Percentiles rank a stretch among this genome's conserved stretches.
These are phyloP conservation scores for Aurelia aurita complex sp. Pacific DNA, from an alignment of 30 jellyfish, hydroid and myxozoan species.

Conservation along the genomic window DNA sequence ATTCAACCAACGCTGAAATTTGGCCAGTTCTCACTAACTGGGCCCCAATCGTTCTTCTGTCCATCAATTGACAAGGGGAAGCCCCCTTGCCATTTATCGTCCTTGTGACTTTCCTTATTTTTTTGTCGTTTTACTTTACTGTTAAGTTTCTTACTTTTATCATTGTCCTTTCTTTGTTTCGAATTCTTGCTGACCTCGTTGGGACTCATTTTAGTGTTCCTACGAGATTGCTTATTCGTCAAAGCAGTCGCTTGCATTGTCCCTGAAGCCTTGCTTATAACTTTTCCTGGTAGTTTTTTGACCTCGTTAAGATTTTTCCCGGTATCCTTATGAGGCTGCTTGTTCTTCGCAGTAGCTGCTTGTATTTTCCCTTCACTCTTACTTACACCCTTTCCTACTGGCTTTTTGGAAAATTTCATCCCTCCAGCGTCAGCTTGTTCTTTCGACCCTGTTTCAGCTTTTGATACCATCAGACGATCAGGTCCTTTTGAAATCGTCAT, in stretches of 20 bases:
- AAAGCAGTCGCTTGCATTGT: background rate
- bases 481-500: constrained; percentile 25
- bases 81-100: background rate
- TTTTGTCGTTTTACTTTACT: constrained; percentile 10
- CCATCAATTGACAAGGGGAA: constrained; percentile 60
- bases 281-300: background rate
- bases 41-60: constrained; percentile 69
- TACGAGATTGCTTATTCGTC: background rate
- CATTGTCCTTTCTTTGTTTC: background rate
- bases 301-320: background rate
- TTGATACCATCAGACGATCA: background rate
- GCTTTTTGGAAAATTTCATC: too few species aligned
- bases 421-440: background rate
- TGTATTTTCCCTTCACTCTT: background rate
- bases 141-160: background rate
- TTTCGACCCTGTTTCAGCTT: background rate
- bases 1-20: constrained; percentile 44
- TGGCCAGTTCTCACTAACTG: constrained; percentile 85
- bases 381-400: too few species aligned
- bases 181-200: background rate
- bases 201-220: background rate
- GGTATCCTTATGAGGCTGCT: background rate
- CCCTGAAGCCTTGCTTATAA: background rate
- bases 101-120: background rate
- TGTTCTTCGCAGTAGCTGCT: background rate